These are phyloP conservation scores for Pterophyllum scalare DNA, from an alignment of 2,113 vertebrate genomes.

Conservation along the genomic window DNA sequence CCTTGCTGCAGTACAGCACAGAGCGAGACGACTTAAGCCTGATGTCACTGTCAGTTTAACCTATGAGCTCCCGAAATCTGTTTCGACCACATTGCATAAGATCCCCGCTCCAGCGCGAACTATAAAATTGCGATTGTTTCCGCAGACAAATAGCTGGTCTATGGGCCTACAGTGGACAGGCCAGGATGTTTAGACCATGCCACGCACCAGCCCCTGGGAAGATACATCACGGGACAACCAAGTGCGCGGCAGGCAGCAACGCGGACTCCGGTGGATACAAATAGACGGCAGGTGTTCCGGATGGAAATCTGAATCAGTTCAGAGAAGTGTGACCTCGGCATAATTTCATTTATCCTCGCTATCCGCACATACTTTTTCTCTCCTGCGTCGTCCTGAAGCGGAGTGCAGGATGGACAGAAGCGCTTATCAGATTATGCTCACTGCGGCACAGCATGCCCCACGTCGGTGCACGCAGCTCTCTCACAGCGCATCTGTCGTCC, in stretches of 20 bases:
- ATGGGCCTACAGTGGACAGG: background rate
- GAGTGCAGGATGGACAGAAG: conserved; percentile 20
- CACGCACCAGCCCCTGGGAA: conserved; percentile 51
- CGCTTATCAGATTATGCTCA: conserved; percentile 73
- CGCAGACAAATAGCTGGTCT: conserved; percentile 27
- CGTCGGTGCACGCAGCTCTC: conserved; percentile 29
- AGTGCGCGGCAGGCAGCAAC: conserved; percentile 61
- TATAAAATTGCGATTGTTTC: conserved; percentile 2
- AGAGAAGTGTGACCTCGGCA: conserved; percentile 52
- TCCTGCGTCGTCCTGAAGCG: conserved; percentile 18
- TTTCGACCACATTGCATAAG: conserved; percentile 43
- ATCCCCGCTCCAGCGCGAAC: background rate
- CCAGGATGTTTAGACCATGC: conserved; percentile 24
- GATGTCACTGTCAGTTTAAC: conserved; percentile 52
- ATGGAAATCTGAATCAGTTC: conserved; percentile 42
- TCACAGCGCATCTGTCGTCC: conserved; percentile 25
- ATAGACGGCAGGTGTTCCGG: conserved; percentile 33
- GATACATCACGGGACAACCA: conserved; percentile 51
- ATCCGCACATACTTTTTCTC: background rate
- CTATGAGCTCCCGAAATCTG: conserved; percentile 28
- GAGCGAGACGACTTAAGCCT: conserved; percentile 29
- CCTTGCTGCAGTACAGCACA: conserved; percentile 60
- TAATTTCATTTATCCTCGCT: conserved; percentile 15
- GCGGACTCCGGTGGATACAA: conserved; percentile 9
- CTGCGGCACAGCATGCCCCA: conserved; percentile 70